Evolutionary conservation across 2,888 invertebrate species (phyloP).

Genomic region (Sthenelais limicola): DNA sequence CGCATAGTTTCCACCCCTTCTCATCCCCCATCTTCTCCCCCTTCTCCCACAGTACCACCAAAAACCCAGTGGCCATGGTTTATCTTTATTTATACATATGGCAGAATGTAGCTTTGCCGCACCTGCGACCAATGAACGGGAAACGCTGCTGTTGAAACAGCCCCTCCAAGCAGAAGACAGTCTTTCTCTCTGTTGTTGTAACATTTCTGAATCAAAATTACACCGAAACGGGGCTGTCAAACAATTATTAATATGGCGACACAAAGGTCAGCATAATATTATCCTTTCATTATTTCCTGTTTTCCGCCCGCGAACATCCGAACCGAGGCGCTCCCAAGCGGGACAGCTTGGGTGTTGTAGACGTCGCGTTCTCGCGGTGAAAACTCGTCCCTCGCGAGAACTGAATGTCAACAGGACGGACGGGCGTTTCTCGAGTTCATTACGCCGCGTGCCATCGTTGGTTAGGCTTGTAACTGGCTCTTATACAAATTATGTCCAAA

Average conservation of each 20-base stretch:
- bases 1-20: no score
- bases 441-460: slow-evolving; percentile 20
- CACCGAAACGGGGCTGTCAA: slow-evolving; percentile 36
- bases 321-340: background rate
- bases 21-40: no score
- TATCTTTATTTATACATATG: slow-evolving; percentile 37
- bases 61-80: slow-evolving; percentile 7
- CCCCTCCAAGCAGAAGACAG: slow-evolving; percentile 18
- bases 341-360: slow-evolving; percentile 21
- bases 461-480: slow-evolving; percentile 26
- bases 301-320: slow-evolving; percentile 6
- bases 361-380: slow-evolving; percentile 26
- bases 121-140: slow-evolving; percentile 15
- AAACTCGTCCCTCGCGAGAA: slow-evolving; percentile 34
- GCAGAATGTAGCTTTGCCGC: slow-evolving; percentile 8
- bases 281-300: slow-evolving; percentile 37
- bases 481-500: slow-evolving; percentile 26
- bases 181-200: slow-evolving; percentile 25
- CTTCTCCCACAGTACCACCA: no score
- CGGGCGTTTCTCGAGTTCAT: slow-evolving; percentile 32
- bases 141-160: slow-evolving; percentile 27
- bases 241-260: slow-evolving; percentile 30
- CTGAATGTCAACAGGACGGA: slow-evolving; percentile 31
- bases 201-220: slow-evolving; percentile 39
- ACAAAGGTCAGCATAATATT: slow-evolving; percentile 39